phyloP scores from a whole-genome alignment of 2,113 vertebrate species.

The Hydropotes inermis region DNA sequence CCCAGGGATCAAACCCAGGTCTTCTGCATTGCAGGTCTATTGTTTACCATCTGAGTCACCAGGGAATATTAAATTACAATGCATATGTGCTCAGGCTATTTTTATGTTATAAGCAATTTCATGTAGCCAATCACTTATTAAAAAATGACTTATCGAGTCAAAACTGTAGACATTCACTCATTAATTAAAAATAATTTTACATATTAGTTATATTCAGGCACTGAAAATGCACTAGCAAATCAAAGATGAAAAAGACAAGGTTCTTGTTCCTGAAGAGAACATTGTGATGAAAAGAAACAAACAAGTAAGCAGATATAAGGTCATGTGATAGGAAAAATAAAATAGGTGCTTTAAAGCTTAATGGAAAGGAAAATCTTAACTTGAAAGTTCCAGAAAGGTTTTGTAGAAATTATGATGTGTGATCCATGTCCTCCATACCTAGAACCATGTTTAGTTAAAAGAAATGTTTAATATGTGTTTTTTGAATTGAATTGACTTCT shows the following conservation, averaged over 20 bases:
- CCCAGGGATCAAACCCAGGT: neutral
- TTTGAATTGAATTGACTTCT: neutral
- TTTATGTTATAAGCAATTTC: neutral
- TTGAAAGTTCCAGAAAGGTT: neutral
- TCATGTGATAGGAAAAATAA: neutral
- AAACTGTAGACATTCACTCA: neutral
- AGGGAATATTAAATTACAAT: neutral
- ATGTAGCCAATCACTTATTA: neutral
- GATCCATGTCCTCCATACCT: neutral
- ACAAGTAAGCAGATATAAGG: neutral
- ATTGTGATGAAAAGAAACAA: neutral
- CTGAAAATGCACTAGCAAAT: neutral
- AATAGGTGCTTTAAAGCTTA: neutral
- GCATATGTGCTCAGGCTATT: neutral
- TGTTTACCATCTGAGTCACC: neutral
- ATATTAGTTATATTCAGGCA: neutral
- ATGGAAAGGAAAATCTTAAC: neutral
- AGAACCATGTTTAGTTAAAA: neutral
- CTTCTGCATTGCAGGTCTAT: neutral
- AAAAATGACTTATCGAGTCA: neutral
- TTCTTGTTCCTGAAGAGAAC: neutral
- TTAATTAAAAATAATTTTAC: neutral
- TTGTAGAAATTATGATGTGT: neutral
- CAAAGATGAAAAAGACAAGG: neutral
- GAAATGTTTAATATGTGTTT: neutral